A percentile compares a stretch with the other conserved stretches of the same genome.
Conservation (phyloP, 2,888 invertebrate species). For the Hydroisotoma schaefferi region DNA sequence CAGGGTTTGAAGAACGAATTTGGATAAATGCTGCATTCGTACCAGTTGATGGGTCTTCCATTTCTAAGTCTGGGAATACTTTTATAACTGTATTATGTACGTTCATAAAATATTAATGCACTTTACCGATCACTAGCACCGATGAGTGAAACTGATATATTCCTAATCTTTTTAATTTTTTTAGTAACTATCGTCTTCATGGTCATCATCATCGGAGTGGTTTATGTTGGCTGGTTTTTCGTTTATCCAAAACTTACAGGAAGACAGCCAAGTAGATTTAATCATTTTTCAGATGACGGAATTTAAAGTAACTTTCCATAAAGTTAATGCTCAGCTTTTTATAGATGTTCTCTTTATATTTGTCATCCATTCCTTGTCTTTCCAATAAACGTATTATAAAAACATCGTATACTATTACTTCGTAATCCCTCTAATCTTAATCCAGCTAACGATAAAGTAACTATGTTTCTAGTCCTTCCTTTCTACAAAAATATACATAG, state of each 20-base stretch:
- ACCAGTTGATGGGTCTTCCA: not conserved
- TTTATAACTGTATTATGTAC: slow-evolving; percentile 40
- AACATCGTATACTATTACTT: too few species aligned
- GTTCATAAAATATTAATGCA: slow-evolving; percentile 6
- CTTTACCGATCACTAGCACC: too few species aligned
- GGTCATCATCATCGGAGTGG: slow-evolving; percentile 22
- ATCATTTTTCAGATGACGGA: not conserved
- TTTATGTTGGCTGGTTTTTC: slow-evolving; percentile 17
- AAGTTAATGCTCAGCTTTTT: not conserved
- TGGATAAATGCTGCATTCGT: slow-evolving; percentile 19
- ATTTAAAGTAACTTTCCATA: not conserved
- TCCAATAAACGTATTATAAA: too few species aligned
- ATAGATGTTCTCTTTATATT: too few species aligned
- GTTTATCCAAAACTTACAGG: slow-evolving; percentile 17
- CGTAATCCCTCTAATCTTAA: too few species aligned
- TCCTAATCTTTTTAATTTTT: too few species aligned
- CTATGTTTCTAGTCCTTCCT: too few species aligned
- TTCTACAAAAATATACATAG: too few species aligned
- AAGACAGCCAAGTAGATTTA: not conserved
- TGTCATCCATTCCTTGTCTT: too few species aligned
- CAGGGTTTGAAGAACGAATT: slow-evolving; percentile 44
- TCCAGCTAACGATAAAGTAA: too few species aligned
- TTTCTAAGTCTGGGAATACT: slow-evolving; percentile 12
- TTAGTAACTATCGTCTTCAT: slow-evolving; percentile 42
- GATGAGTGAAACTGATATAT: too few species aligned